A percentile compares a stretch with the other conserved stretches of the same genome.
These are phyloP conservation scores for Tachysurus vachellii DNA, from an alignment of 2,113 vertebrate genomes.

Conservation along the genomic window DNA sequence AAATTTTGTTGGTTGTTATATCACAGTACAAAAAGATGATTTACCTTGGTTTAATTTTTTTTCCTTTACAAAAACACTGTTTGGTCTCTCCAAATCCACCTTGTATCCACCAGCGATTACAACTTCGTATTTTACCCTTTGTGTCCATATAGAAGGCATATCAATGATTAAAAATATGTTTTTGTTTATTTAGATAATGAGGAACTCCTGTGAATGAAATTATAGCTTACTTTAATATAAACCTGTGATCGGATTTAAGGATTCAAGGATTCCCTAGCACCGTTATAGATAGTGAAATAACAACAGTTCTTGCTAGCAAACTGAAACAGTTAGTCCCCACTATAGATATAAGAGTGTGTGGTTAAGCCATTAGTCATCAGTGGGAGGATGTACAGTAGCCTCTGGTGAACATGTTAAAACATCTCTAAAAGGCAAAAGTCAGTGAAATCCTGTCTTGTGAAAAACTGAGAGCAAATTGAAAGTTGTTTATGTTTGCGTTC, in stretches of 20 bases:
- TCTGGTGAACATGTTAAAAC: conserved; percentile 1
- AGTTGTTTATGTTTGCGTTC: background rate
- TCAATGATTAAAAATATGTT: background rate
- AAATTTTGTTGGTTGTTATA: background rate
- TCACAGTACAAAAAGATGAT: background rate
- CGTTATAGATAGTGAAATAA: background rate
- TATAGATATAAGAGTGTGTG: background rate
- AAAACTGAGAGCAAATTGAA: background rate
- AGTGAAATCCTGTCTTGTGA: conserved; percentile 13
- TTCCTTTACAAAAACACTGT: background rate
- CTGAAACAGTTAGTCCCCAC: background rate
- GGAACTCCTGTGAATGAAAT: background rate
- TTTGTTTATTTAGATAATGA: background rate
- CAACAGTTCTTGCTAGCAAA: conserved; percentile 6
- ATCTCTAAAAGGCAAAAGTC: background rate
- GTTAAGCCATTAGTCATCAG: conserved; percentile 20
- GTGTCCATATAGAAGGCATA: background rate
- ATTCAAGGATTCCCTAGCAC: background rate
- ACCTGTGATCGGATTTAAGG: background rate
- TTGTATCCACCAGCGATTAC: background rate
- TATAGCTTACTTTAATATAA: background rate
- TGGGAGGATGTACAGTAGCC: conserved; percentile 16
- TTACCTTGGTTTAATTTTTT: background rate
- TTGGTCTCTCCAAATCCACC: background rate
- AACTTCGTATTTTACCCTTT: background rate